A percentile compares a stretch with the other conserved stretches of the same genome.
These are phyloP conservation scores for Serranus cabrilla DNA, from an alignment of 2,797 vertebrate genomes.

Conservation along the genomic window DNA sequence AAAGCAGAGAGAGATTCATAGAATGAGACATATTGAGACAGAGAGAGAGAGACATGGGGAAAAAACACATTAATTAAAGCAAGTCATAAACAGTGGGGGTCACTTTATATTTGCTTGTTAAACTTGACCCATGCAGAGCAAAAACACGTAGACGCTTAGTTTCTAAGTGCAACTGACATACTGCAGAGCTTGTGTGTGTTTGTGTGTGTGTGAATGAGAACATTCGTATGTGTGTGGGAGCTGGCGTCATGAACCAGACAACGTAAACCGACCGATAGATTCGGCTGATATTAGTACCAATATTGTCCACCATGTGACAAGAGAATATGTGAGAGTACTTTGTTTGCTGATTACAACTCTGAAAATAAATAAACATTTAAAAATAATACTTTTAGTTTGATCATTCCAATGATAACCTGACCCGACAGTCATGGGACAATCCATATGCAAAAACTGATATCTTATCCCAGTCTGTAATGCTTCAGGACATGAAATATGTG, in stretches of 20 bases:
- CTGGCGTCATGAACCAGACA: background rate
- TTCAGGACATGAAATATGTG: too few species aligned
- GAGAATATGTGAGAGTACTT: background rate
- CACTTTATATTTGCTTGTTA: conserved; percentile 74
- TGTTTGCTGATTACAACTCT: too few species aligned
- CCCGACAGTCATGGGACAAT: background rate
- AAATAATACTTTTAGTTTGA: too few species aligned
- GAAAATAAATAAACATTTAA: too few species aligned
- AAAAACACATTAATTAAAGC: conserved; percentile 69
- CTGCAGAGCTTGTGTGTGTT: conserved; percentile 41
- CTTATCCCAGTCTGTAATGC: too few species aligned
- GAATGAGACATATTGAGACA: conserved; percentile 21
- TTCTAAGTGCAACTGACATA: conserved; percentile 51
- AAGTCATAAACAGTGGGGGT: conserved; percentile 62
- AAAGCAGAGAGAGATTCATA: conserved; percentile 37
- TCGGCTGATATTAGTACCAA: background rate
- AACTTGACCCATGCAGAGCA: conserved; percentile 57
- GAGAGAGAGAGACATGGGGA: conserved; percentile 22
- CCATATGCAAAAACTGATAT: too few species aligned
- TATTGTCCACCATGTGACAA: background rate
- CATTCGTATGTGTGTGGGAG: background rate
- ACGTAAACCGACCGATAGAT: too few species aligned
- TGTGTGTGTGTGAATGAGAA: background rate
- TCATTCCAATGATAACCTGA: background rate
- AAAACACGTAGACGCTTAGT: conserved; percentile 46